Evolutionary conservation across 2,797 vertebrate genomes (phyloP), one percentile per base, ranked within the genome.

Genomic region (Urosaurus nigricauda): DNA sequence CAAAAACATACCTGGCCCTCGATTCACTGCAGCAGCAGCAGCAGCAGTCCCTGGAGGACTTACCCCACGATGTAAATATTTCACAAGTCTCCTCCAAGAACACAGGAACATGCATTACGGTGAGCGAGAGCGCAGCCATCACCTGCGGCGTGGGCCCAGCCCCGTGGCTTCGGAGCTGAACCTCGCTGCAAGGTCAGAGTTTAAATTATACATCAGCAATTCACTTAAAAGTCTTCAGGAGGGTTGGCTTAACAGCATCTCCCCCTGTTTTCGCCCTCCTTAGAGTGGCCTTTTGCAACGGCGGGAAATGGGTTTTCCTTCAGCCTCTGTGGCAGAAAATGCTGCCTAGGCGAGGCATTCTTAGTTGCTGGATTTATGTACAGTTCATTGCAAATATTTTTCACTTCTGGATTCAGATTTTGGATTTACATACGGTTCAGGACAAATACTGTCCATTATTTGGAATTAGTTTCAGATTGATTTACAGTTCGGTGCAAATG

Each of bases 11-110:
- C 90, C 78, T 94, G 87, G 70, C 47, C 92, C 90, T 88, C 93
- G 87, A 60, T 24, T 88, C 78, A 79, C 74, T 93, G 53, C 79
- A 63, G 84, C n/a, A n/a, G n/a, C n/a, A n/a, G n/a, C n/a, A n/a
- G n/a, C n/a, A n/a, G n/a, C 89, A 32, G 90, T 94, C 94, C 93
- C 93, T 51, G 84, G 93, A 78, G 85, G 83, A 71, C 40, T 80
- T 90, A 24, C 75, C 91, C 88, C 65, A 80, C 84, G 90, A 85
- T 68, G 91, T 92, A 90, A 93, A 90, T 91, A 88, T 92, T 88
- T 94, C 89, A 74, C 68, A 91, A 88, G 84, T 74, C 47, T 91
- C 90, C 74, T 86, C 32, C 87, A 86, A 92, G 84, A 88, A 86
- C 87, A 89, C 87, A 89, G 88, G 92, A 83, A 87, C 84, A 83